Percentiles rank a stretch among this genome's conserved stretches.
These are phyloP conservation scores for Oreotragus oreotragus DNA, from an alignment of 2,113 vertebrate species.

Conservation along the genomic window DNA sequence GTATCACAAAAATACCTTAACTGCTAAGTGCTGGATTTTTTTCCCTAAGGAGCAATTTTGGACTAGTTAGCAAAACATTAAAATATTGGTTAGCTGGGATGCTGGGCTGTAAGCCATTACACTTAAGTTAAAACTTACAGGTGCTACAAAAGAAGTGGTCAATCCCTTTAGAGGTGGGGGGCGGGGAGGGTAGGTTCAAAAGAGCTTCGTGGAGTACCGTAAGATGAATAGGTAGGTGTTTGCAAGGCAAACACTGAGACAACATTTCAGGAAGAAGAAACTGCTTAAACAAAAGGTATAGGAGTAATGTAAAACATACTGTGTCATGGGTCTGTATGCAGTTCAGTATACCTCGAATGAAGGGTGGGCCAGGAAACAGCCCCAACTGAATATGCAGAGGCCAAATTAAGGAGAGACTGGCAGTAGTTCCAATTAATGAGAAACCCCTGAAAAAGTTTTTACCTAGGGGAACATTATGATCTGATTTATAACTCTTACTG, in stretches of 20 bases:
- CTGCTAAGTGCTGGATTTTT: not conserved
- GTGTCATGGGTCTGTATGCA: not conserved
- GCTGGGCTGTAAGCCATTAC: not conserved
- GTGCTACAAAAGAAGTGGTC: not conserved
- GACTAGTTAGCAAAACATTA: constrained; percentile 2
- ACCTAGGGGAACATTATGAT: not conserved
- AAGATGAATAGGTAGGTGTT: not conserved
- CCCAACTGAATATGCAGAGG: not conserved
- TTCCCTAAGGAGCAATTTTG: not conserved
- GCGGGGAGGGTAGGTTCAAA: not conserved
- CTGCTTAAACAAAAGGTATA: not conserved
- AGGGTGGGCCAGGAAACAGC: not conserved
- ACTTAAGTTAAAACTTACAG: not conserved
- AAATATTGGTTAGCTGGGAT: not conserved
- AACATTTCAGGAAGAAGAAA: not conserved
- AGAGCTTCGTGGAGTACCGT: not conserved
- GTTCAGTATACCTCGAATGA: not conserved
- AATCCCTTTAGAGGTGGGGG: not conserved
- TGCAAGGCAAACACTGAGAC: not conserved
- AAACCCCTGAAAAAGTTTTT: not conserved
- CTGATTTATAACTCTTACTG: not conserved
- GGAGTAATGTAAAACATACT: not conserved
- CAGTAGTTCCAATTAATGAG: not conserved
- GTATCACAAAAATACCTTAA: not conserved
- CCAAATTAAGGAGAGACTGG: not conserved